Percentiles rank a stretch among this genome's conserved stretches.
Evolutionary conservation across 2,797 vertebrate genomes (phyloP).

Genomic region (Hirundo rustica): DNA sequence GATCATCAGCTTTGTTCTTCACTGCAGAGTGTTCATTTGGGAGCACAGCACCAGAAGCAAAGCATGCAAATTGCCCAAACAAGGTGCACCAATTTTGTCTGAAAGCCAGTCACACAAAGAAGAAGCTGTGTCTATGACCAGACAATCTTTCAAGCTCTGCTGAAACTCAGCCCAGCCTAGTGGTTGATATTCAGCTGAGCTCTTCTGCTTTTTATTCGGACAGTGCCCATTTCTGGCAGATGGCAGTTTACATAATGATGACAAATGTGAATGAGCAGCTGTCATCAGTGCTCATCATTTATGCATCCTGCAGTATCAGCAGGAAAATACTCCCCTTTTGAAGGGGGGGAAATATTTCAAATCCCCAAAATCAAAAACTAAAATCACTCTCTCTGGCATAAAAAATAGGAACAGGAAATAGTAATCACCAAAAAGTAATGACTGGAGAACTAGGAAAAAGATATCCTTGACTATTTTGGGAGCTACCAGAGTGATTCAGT

Average conservation of each 20-base stretch:
- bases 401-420: constrained; percentile 17
- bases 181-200: neutral
- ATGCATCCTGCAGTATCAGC: neutral
- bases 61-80: neutral
- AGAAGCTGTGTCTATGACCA: neutral
- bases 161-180: neutral
- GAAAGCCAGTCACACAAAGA: neutral
- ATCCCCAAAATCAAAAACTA: neutral
- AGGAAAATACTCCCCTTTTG: neutral
- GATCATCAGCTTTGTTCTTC: neutral
- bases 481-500: neutral
- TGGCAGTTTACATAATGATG: constrained; percentile 53
- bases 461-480: neutral
- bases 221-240: constrained; percentile 27
- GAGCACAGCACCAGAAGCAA: neutral
- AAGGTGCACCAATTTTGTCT: neutral
- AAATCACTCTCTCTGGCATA: neutral
- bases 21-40: neutral
- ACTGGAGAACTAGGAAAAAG: neutral
- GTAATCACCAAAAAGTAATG: neutral
- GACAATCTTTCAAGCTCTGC: neutral
- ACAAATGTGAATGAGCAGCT: constrained; percentile 61
- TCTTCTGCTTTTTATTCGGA: neutral
- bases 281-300: constrained; percentile 31
- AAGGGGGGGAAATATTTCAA: neutral